Evolutionary conservation across 2,797 vertebrate species (phyloP).

Genomic region (Octomys mimax): DNA sequence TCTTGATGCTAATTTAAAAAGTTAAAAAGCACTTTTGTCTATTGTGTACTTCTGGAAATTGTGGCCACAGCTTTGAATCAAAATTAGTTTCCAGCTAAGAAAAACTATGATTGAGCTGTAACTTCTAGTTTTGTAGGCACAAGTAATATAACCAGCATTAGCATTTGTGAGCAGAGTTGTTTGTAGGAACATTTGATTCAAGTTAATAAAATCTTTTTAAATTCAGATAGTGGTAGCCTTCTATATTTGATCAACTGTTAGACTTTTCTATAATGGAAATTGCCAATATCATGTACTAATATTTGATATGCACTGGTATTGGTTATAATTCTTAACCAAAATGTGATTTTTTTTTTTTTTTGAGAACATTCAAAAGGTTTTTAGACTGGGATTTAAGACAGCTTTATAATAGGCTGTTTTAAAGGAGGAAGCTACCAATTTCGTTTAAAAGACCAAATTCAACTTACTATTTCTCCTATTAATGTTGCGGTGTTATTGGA

Average conservation of each 20-base stretch:
- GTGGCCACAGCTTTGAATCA: slow-evolving; percentile 25
- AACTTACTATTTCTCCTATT: slow-evolving; percentile 1
- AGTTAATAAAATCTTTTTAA: slow-evolving; percentile 8
- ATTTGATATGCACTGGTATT: slow-evolving; percentile 31
- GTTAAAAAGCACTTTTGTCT: neutral
- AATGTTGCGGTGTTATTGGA: slow-evolving; percentile 23
- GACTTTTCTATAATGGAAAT: slow-evolving; percentile 56
- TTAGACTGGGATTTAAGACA: slow-evolving; percentile 51
- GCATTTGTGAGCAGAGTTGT: neutral
- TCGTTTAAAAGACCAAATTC: slow-evolving; percentile 54
- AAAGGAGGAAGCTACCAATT: slow-evolving; percentile 43
- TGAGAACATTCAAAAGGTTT: slow-evolving; percentile 43
- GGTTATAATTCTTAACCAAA: slow-evolving; percentile 51
- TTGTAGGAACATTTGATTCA: slow-evolving; percentile 22
- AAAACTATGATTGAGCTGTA: neutral
- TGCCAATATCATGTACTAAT: slow-evolving; percentile 14
- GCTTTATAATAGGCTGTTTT: slow-evolving; percentile 27
- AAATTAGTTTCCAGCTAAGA: slow-evolving; percentile 1
- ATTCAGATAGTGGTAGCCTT: slow-evolving; percentile 35
- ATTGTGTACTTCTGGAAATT: neutral
- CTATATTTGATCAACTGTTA: neutral
- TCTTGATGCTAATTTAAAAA: neutral
- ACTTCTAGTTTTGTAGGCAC: slow-evolving; percentile 21
- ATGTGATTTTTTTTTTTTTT: slow-evolving; percentile 16
- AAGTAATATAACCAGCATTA: slow-evolving; percentile 12